Percentiles rank a stretch among this genome's conserved stretches.
These are phyloP conservation scores for Villa cingulata DNA, from an alignment of 2,888 invertebrate species.

Conservation along the genomic window DNA sequence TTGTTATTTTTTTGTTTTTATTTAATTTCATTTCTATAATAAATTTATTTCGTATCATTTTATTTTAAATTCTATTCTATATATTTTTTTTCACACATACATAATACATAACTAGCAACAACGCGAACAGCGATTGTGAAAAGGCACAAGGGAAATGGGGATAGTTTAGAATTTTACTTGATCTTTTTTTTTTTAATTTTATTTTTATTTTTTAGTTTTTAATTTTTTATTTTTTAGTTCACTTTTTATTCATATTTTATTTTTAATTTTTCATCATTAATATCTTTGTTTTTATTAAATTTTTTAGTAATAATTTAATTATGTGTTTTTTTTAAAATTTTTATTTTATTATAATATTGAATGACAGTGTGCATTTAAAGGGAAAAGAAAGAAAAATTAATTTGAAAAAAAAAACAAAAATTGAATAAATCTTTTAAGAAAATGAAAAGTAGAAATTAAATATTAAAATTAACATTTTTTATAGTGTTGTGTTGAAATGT, in stretches of 20 bases:
- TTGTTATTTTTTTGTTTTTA: neutral
- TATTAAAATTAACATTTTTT: too few species aligned
- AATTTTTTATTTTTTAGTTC: neutral
- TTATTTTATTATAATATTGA: too few species aligned
- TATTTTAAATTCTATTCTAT: slow-evolving; percentile 1
- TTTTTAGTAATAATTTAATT: too few species aligned
- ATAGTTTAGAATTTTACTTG: slow-evolving; percentile 16
- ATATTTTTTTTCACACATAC: slow-evolving; percentile 12
- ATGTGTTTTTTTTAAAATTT: too few species aligned
- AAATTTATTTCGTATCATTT: slow-evolving; percentile 1
- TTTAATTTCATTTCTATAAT: neutral
- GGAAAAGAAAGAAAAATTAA: too few species aligned
- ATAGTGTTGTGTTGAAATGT: too few species aligned
- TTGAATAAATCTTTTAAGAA: too few species aligned
- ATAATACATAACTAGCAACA: slow-evolving; percentile 18
- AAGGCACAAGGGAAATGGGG: slow-evolving; percentile 23
- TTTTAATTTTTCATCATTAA: too few species aligned
- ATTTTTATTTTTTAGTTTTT: slow-evolving; percentile 1
- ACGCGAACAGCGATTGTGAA: slow-evolving; percentile 19
- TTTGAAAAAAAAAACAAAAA: too few species aligned
- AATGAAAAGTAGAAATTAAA: too few species aligned
- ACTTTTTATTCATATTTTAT: neutral
- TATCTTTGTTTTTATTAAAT: too few species aligned
- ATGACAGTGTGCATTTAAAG: too few species aligned
- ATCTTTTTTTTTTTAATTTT: slow-evolving; percentile 1